phyloP scores from a whole-genome alignment of 2,797 vertebrate species.

The Pogoniulus pusillus region DNA sequence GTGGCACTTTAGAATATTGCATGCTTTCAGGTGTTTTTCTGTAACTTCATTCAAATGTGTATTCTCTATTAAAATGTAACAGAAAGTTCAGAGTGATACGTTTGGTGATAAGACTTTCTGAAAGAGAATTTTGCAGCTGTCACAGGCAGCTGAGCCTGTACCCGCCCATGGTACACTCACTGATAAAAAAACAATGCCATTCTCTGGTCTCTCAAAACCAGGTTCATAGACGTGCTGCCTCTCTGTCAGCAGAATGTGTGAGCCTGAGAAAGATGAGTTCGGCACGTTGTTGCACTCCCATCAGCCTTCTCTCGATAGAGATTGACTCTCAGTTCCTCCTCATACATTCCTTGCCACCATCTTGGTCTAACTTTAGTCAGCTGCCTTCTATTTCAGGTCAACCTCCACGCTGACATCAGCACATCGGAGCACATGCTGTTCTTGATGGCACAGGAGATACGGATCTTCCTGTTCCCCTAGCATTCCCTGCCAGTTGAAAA shows the following conservation, averaged over 20 bases:
- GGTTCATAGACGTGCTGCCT: not conserved
- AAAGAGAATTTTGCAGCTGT: not conserved
- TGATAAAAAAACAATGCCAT: conserved; percentile 14
- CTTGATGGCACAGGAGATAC: not conserved
- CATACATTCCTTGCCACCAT: not conserved
- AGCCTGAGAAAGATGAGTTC: not conserved
- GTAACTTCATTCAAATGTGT: not conserved
- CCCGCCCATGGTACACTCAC: not conserved
- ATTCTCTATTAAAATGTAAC: not conserved
- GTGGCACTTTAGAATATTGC: not conserved
- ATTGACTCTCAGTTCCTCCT: not conserved
- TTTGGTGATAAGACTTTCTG: not conserved
- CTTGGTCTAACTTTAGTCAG: not conserved
- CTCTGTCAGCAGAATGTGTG: not conserved
- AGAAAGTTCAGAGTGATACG: not conserved
- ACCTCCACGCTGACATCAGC: not conserved
- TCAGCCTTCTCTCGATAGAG: not conserved
- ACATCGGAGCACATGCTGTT: not conserved
- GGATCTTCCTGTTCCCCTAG: not conserved
- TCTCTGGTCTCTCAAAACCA: not conserved
- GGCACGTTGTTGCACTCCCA: not conserved
- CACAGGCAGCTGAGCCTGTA: not conserved
- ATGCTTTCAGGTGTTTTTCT: not conserved
- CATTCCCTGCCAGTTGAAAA: not conserved
- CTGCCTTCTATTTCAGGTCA: conserved; percentile 3